Percentiles rank a stretch among this genome's conserved stretches.
These are phyloP conservation scores for Scaptomyza polygonia DNA, from an alignment of 2,888 invertebrate species.

Conservation along the genomic window DNA sequence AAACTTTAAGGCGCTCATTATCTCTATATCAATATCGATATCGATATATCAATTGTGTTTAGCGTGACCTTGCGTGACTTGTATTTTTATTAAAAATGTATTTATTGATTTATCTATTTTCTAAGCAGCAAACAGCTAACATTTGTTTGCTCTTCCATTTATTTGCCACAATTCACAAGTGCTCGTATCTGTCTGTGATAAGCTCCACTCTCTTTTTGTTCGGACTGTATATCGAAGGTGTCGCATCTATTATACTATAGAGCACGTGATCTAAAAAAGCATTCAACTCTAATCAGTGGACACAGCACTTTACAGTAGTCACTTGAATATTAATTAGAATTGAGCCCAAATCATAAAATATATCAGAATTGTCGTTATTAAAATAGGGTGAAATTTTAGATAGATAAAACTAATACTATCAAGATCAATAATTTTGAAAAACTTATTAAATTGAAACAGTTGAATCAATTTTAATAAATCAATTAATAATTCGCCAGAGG, in stretches of 20 bases:
- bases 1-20: slow-evolving; percentile 51
- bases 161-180: slow-evolving; percentile 70
- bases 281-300: background rate
- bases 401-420: too few species aligned
- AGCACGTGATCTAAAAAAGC: slow-evolving; percentile 54
- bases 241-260: background rate
- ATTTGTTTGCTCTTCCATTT: slow-evolving; percentile 60
- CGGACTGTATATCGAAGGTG: background rate
- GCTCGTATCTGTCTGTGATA: slow-evolving; percentile 68
- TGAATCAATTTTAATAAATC: background rate
- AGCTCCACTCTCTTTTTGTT: slow-evolving; percentile 15
- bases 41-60: slow-evolving; percentile 33
- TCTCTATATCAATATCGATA: slow-evolving; percentile 54
- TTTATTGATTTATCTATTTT: slow-evolving; percentile 63
- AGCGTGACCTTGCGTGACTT: slow-evolving; percentile 58
- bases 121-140: slow-evolving; percentile 53
- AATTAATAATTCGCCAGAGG: too few species aligned
- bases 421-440: too few species aligned
- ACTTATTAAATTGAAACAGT: too few species aligned
- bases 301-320: slow-evolving; percentile 3
- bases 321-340: background rate
- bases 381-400: too few species aligned
- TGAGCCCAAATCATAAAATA: background rate
- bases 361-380: too few species aligned
- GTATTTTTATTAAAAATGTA: slow-evolving; percentile 40